Base-by-base conservation (phyloP, 2,888 invertebrate genomes). In the Aproaerema taeniolella region DNA sequence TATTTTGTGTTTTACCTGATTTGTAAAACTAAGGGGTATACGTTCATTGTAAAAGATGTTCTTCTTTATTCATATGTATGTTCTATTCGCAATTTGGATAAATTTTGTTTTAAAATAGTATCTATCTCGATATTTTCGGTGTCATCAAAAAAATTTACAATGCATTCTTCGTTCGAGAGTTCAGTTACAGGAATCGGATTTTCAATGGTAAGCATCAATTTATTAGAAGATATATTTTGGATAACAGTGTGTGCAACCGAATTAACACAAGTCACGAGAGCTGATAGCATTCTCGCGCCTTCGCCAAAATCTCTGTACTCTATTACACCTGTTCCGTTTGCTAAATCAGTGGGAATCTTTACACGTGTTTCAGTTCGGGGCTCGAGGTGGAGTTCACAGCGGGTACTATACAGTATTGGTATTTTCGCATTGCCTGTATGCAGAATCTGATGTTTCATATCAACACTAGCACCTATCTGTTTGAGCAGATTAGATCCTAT, bases 401-500 rank as follows among this genome's bases (percentile, higher is more conserved):
- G 26, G n/a, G 14, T 8, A 24, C 14, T 42, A 14, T 39, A 37
- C 17, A 36, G 25, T 9, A 39, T 42, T 1, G 45, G 41, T 13
- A 39, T 37, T 15, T 39, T 15, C 1, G 32, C 12, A 2, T 29
- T 17, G 4, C 15, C 12, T 1, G 39, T 44, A 9, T 9, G 8
- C 7, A 47, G 17, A n/a, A 34, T 35, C n/a, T 32, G 30, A 7
- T 26, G 39, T 13, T 38, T 16, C 15, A 44, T 31, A 11, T 42
- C 38, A n/a, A 43, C 32, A 2, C 20, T 34, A 1, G 41, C 41
- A n/a, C 32, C 16, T 26, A 47, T 11, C 10, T 42, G 28, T 26
- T 47, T 28, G 7, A 45, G n/a, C 31, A 42, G 13, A 13, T 45
- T 38, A n/a, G 28, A 31, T 3, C 43, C 43, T 24, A 43, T 43